Base-by-base conservation (phyloP, 1,140 invertebrate genomes). In the Catajapyx aquilonaris region DNA sequence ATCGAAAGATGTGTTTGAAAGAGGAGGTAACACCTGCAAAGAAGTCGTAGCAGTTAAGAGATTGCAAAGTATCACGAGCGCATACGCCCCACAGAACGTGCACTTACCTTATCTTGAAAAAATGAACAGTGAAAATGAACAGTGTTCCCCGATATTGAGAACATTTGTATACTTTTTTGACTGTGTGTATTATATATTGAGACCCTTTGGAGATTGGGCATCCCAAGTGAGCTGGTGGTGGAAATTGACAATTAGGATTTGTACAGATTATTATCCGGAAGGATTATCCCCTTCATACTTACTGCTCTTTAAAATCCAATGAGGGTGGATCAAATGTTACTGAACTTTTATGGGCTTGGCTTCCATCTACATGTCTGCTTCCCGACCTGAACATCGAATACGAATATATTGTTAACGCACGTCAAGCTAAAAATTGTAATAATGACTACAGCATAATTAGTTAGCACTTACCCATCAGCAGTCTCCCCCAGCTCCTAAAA, bases 1-100 rank as follows among this genome's bases (percentile, higher is more conserved):
- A 64, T 79, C 87, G 63, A 96, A 95, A 41, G 83, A 80, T 44
- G 88, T 94, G 57, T 94, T 94, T 33, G 79, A 77, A 39, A 78
- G 68, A 32, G 87, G 83, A 50, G 79, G 73, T 54, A 96, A 74
- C 47, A 74, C 64, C 78, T 83, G 48, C 5, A 60, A 62, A 22
- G 41, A 41, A 48, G n/a, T n/a, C n/a, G n/a, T n/a, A n/a, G n/a
- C n/a, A n/a, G n/a, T n/a, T n/a, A n/a, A n/a, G n/a, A n/a, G n/a
- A n/a, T n/a, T n/a, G n/a, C n/a, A n/a, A n/a, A n/a, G n/a, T n/a
- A n/a, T n/a, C n/a, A n/a, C n/a, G n/a, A n/a, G n/a, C n/a, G n/a
- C n/a, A n/a, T n/a, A n/a, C n/a, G n/a, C n/a, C n/a, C n/a, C n/a
- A n/a, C n/a, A n/a, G n/a, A n/a, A n/a, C n/a, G 13, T 13, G 23